Percentiles rank a stretch among this genome's conserved stretches.
phyloP scores from a whole-genome alignment of 2,113 vertebrate species.

The Gallinago paraguaiae region DNA sequence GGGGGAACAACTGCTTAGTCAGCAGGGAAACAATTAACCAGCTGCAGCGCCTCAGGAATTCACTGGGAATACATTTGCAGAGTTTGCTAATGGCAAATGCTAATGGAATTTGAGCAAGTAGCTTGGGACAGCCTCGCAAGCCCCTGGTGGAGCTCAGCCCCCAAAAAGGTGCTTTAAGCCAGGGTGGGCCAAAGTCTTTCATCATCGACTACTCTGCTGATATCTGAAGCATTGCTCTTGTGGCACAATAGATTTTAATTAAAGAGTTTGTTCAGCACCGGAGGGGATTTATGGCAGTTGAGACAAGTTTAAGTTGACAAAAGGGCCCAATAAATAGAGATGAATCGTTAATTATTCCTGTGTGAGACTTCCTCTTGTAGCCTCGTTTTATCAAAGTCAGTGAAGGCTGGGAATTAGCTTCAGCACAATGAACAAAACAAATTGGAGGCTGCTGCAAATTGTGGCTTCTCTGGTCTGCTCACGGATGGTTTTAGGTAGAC shows the following conservation, averaged over 20 bases:
- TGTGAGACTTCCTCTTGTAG: neutral
- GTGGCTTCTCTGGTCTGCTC: neutral
- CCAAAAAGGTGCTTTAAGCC: neutral
- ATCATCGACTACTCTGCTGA: neutral
- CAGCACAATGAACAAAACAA: neutral
- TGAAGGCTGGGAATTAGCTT: neutral
- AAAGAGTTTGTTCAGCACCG: slow-evolving; percentile 19
- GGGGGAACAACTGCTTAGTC: neutral
- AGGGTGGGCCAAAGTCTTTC: neutral
- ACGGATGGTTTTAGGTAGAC: neutral
- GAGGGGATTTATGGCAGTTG: slow-evolving; percentile 27
- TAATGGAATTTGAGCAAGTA: neutral
- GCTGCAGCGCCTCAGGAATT: neutral
- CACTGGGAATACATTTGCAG: neutral
- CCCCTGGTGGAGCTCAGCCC: neutral
- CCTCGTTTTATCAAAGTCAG: neutral
- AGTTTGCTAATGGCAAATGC: neutral
- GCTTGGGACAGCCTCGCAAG: neutral
- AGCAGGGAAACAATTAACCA: neutral
- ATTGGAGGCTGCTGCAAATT: neutral
- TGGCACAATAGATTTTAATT: slow-evolving; percentile 36
- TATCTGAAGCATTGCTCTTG: neutral
- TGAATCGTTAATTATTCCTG: slow-evolving; percentile 28
- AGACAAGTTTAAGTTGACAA: slow-evolving; percentile 36
- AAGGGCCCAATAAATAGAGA: slow-evolving; percentile 45